These are phyloP conservation scores for Prorops nasuta DNA, from an alignment of 1,140 invertebrate genomes.

Conservation along the genomic window DNA sequence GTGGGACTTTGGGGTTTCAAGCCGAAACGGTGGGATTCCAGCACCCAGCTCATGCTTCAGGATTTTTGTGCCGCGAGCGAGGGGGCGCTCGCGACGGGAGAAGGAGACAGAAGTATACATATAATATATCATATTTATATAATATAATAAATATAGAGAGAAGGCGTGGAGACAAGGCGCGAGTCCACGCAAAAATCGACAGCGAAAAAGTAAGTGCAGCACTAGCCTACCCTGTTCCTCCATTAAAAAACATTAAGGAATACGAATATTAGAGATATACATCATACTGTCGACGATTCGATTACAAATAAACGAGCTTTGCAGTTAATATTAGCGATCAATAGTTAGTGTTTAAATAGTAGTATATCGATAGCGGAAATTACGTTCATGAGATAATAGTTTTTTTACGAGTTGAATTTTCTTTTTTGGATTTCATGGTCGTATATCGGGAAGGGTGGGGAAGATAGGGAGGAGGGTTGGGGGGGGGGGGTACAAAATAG, in stretches of 20 bases:
- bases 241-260: slow-evolving; percentile 44
- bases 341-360: not conserved
- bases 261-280: slow-evolving; percentile 26
- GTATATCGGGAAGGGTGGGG: too few species aligned
- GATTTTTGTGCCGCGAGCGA: not conserved
- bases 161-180: not conserved
- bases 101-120: not conserved
- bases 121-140: not conserved
- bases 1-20: too few species aligned
- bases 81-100: not conserved
- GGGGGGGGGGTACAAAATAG: slow-evolving; percentile 16
- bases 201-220: slow-evolving; percentile 46
- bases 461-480: not conserved
- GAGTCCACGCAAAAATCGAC: slow-evolving; percentile 18
- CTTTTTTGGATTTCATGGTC: too few species aligned
- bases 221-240: slow-evolving; percentile 55
- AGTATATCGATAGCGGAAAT: not conserved
- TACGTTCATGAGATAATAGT: too few species aligned
- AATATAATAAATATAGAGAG: not conserved
- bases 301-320: too few species aligned
- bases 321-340: not conserved
- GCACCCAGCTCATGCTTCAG: not conserved
- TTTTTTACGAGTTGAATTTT: too few species aligned
- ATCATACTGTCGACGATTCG: slow-evolving; percentile 3
- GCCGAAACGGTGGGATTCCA: not conserved